These are phyloP conservation scores for Laterallus jamaicensis DNA, from an alignment of 2,113 vertebrate genomes.

Conservation along the genomic window DNA sequence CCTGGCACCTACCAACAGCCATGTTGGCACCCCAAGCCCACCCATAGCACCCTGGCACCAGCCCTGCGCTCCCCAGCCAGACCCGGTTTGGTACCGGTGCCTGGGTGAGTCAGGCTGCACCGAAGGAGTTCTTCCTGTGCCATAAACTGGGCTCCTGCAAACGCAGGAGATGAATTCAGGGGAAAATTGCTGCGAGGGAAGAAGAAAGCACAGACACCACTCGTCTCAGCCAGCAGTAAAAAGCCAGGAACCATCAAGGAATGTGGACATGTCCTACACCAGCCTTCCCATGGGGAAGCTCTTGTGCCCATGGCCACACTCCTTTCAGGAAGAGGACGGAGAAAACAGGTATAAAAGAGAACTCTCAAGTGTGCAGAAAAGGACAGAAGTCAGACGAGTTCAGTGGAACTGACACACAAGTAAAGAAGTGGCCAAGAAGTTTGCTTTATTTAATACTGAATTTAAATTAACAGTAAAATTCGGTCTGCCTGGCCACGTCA, in stretches of 20 bases:
- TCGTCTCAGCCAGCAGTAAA: neutral
- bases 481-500: neutral
- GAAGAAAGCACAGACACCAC: neutral
- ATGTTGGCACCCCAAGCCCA: neutral
- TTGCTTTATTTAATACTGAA: neutral
- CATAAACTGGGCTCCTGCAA: neutral
- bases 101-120: neutral
- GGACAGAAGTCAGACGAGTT: neutral
- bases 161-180: neutral
- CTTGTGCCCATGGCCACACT: neutral
- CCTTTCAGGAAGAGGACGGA: neutral
- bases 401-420: neutral
- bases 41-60: rapidly evolving
- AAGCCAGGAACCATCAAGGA: neutral
- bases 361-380: neutral
- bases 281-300: neutral
- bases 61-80: neutral
- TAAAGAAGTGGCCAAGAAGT: neutral
- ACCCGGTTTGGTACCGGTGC: too few relatives aligned
- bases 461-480: neutral
- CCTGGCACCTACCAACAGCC: rapidly evolving
- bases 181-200: neutral
- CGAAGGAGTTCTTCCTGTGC: neutral
- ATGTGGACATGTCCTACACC: neutral
- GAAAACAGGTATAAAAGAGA: neutral